phyloP scores from a whole-genome alignment of 23 tunicate species.

The Ascidia mentula region DNA sequence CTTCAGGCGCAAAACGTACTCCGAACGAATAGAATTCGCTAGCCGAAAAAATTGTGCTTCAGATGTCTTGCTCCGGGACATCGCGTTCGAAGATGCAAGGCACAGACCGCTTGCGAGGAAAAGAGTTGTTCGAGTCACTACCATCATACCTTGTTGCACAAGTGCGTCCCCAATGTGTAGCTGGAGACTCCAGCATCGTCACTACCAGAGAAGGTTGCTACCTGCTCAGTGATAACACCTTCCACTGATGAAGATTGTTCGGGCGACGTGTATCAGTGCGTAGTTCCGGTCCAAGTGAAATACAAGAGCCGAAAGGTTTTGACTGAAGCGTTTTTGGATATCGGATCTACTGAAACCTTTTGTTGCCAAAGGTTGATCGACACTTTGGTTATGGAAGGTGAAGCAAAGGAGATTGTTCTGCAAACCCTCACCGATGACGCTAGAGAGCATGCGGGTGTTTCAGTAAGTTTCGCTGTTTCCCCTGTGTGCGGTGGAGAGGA shows the following conservation, averaged over 20 bases:
- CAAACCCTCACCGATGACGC: too few species aligned
- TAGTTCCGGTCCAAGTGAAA: constrained; percentile 1
- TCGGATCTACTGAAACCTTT: constrained; percentile 1
- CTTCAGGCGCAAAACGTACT: background rate
- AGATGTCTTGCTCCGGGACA: constrained; percentile 1
- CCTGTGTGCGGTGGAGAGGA: too few species aligned
- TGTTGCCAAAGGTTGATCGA: constrained; percentile 1
- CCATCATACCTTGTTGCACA: background rate
- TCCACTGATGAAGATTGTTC: background rate
- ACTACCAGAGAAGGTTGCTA: background rate
- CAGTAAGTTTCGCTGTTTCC: too few species aligned
- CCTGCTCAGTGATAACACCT: background rate
- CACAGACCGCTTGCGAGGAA: background rate
- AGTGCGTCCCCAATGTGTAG: background rate
- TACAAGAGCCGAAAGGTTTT: background rate
- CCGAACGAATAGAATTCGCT: background rate
- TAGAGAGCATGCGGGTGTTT: too few species aligned
- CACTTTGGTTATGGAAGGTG: background rate
- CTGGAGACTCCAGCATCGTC: background rate
- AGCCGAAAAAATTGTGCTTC: background rate
- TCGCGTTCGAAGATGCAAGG: background rate
- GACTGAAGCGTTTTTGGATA: constrained; percentile 12
- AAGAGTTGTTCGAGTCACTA: constrained; percentile 2
- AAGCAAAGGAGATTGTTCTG: background rate
- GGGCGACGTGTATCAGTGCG: background rate